A percentile compares a stretch with the other conserved stretches of the same genome.
These are phyloP conservation scores for Neomonachus schauinslandi DNA, from an alignment of 2,113 vertebrate genomes.

Conservation along the genomic window DNA sequence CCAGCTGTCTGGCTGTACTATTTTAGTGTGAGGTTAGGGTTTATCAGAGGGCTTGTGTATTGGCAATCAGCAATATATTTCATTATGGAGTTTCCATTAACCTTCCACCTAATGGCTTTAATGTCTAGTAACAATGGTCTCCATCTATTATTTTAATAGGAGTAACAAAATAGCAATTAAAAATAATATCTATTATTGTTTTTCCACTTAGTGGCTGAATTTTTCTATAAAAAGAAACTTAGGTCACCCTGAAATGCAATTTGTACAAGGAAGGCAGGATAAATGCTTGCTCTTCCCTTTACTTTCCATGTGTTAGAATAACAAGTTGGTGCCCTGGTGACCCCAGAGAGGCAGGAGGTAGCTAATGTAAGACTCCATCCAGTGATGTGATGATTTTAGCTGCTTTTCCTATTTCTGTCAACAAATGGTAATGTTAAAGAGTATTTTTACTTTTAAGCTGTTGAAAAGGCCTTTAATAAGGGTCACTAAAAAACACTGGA, in stretches of 20 bases:
- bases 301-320: not conserved
- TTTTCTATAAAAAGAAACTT: constrained; percentile 18
- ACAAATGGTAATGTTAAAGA: not conserved
- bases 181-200: not conserved
- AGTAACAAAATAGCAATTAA: not conserved
- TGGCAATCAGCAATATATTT: not conserved
- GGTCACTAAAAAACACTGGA: not conserved
- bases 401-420: not conserved
- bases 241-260: not conserved
- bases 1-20: not conserved
- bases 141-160: not conserved
- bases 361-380: accelerated
- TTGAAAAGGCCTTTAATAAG: not conserved
- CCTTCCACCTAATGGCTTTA: not conserved
- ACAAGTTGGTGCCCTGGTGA: not conserved
- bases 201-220: not conserved
- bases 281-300: not conserved
- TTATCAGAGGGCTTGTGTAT: not conserved
- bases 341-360: not conserved
- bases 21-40: not conserved
- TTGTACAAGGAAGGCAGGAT: not conserved
- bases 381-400: not conserved
- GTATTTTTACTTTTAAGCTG: not conserved
- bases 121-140: not conserved
- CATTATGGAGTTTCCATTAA: not conserved